Base-by-base conservation (phyloP, 53 echinoderm and acorn worm genomes). In the Henricia sp. region DNA sequence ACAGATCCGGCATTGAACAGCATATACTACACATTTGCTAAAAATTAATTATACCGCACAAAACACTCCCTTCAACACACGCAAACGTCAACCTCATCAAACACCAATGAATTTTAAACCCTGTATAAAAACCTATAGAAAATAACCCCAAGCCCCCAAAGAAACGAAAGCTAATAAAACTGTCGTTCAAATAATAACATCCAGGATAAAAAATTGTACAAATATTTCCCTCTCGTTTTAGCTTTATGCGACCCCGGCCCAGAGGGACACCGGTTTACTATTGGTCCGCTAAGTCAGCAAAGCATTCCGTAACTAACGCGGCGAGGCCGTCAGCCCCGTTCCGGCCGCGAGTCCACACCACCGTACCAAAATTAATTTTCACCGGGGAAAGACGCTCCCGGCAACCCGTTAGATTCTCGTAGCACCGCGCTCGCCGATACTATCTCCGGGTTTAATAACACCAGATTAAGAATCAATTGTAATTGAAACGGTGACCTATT, bases 391-490 rank as follows among this genome's bases (percentile, higher is more conserved):
- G 42, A 29, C 65, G 80, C 80, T 80, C 80, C 80, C 26, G 80
- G 80, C 80, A 80, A 80, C 80, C 80, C 80, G 63, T 80, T 80
- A 62, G 63, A 80, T 50, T 80, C 80, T 40, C 80, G 29, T 63
- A 48, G 32, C 65, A 48, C 59, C 58, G 23, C 39, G 58, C 46
- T 76, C 76, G 33, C 35, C 62, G 80, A 80, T 80, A 42, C 80
- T 64, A 80, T 80, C 80, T 80, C 64, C 29, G 65, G 34, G 80
- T 80, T 80, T 80, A 80, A 80, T 80, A 80, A 80, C 80, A 80
- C 64, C 80, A 80, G 80, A 80, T 80, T 80, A 63, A 63, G 80
- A 80, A 80, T 48, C 80, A 80, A 80, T 80, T 80, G 80, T 80
- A 80, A 80, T 80, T 80, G 80, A 63, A 80, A 80, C 63, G 80